Percentiles rank a stretch among this genome's conserved stretches.
These are phyloP conservation scores for Zingel zingel DNA, from an alignment of 2,113 vertebrate species.

Conservation along the genomic window DNA sequence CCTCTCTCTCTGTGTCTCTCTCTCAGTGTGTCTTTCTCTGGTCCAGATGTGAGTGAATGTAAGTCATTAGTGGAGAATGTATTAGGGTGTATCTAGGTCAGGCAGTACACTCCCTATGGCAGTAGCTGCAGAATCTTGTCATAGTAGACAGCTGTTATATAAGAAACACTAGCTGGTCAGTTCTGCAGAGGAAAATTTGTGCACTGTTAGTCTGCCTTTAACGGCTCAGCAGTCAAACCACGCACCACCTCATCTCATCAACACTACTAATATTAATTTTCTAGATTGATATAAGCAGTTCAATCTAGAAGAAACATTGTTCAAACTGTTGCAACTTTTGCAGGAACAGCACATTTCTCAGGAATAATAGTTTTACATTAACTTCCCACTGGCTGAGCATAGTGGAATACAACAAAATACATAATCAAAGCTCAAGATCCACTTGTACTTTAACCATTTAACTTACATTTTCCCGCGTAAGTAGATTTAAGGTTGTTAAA, in stretches of 20 bases:
- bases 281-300: background rate
- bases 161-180: conserved; percentile 63
- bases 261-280: background rate
- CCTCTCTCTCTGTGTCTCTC: background rate
- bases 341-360: background rate
- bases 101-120: conserved; percentile 64
- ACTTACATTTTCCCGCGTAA: background rate
- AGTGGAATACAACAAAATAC: background rate
- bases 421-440: background rate
- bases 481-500: background rate
- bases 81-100: conserved; percentile 81
- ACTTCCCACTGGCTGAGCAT: background rate
- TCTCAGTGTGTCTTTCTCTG: conserved; percentile 12
- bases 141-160: conserved; percentile 76
- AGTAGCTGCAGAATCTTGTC: conserved; percentile 75
- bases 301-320: background rate
- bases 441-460: background rate
- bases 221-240: background rate
- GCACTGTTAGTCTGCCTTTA: background rate
- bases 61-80: conserved; percentile 75
- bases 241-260: conserved; percentile 7
- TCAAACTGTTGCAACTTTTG: background rate
- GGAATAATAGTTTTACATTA: background rate
- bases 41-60: conserved; percentile 74
- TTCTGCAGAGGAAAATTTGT: conserved; percentile 54